These are phyloP conservation scores for Stratiomys singularior DNA, from an alignment of 2,888 invertebrate species.

Conservation along the genomic window DNA sequence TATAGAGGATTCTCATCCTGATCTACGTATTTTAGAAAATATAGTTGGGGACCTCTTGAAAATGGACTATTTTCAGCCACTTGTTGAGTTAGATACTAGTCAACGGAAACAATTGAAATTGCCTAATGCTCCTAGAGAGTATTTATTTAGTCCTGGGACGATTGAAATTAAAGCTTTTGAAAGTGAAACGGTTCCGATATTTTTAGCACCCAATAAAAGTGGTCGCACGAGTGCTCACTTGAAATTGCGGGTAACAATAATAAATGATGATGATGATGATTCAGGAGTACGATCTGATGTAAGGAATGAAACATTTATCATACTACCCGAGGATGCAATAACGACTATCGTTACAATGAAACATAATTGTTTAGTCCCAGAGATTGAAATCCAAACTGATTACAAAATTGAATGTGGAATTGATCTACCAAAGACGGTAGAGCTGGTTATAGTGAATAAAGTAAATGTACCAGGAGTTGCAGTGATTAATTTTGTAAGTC, in stretches of 20 bases:
- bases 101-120: slow-evolving; percentile 60
- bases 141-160: slow-evolving; percentile 59
- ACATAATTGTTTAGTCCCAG: slow-evolving; percentile 29
- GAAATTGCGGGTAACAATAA: slow-evolving; percentile 57
- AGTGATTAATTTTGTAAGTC: slow-evolving; percentile 59
- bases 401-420: slow-evolving; percentile 55
- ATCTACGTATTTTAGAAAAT: slow-evolving; percentile 9
- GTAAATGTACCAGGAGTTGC: slow-evolving; percentile 58
- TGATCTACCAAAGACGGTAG: slow-evolving; percentile 57
- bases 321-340: slow-evolving; percentile 49
- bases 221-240: slow-evolving; percentile 57
- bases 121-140: slow-evolving; percentile 59
- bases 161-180: slow-evolving; percentile 60
- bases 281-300: slow-evolving; percentile 44
- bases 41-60: not conserved
- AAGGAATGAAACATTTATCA: slow-evolving; percentile 56
- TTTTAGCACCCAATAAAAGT: slow-evolving; percentile 58
- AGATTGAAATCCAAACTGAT: slow-evolving; percentile 50
- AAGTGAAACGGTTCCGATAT: slow-evolving; percentile 57
- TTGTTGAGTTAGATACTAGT: slow-evolving; percentile 49
- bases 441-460: slow-evolving; percentile 58
- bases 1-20: slow-evolving; percentile 18
- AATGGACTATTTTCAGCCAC: slow-evolving; percentile 19
- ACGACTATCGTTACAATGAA: slow-evolving; percentile 57
- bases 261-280: slow-evolving; percentile 31